Evolutionary conservation across 2,113 vertebrate species (phyloP).

Genomic region (Chaetorhynchus papuensis): DNA sequence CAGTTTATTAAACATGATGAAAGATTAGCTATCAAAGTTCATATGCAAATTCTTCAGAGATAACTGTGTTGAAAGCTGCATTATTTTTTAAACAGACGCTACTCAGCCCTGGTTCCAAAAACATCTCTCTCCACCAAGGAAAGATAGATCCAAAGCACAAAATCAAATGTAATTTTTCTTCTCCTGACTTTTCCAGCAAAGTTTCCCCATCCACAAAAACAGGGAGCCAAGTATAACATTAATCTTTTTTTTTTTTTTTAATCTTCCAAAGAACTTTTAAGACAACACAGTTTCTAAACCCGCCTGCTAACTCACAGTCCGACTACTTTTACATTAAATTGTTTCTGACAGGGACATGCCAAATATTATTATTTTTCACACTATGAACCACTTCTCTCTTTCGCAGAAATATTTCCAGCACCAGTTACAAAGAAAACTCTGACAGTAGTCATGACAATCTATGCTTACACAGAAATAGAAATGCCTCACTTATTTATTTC

Average conservation of each 20-base stretch:
- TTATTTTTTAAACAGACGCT: slow-evolving; percentile 62
- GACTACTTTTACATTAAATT: not conserved
- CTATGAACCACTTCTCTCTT: not conserved
- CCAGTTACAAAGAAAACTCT: slow-evolving; percentile 28
- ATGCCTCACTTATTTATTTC: slow-evolving; percentile 16
- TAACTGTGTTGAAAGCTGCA: slow-evolving; percentile 55
- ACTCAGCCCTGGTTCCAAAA: slow-evolving; percentile 28
- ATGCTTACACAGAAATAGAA: slow-evolving; percentile 33
- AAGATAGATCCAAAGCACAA: slow-evolving; percentile 45
- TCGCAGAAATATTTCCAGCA: not conserved
- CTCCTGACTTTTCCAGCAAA: slow-evolving; percentile 13
- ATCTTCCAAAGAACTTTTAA: slow-evolving; percentile 33
- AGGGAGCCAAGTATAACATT: slow-evolving; percentile 23
- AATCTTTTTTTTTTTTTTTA: not conserved
- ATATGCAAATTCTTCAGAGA: slow-evolving; percentile 63
- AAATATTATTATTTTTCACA: slow-evolving; percentile 64
- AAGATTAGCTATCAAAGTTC: slow-evolving; percentile 72
- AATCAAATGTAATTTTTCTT: not conserved
- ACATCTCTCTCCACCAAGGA: not conserved
- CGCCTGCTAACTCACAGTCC: not conserved
- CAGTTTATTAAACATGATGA: slow-evolving; percentile 78
- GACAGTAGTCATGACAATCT: slow-evolving; percentile 32
- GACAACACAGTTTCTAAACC: not conserved
- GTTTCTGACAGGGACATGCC: slow-evolving; percentile 46
- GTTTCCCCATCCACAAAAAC: not conserved